Evolutionary conservation across 1,140 invertebrate species (phyloP), one percentile per base, ranked within the genome.

Genomic region (Tribolium castaneum): DNA sequence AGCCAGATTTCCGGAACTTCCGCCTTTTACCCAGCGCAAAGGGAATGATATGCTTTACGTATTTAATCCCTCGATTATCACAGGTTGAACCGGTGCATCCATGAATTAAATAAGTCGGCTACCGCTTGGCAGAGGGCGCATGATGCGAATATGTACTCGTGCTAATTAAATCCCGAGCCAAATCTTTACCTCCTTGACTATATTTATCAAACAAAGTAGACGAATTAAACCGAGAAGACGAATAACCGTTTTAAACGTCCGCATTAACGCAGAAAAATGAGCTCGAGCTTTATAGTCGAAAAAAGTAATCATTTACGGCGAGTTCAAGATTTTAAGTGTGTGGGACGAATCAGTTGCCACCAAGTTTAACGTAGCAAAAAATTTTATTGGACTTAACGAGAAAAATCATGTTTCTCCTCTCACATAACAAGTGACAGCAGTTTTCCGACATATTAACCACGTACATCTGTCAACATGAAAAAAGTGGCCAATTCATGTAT

Each of bases 371-470:
- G 73, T 79, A 79, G 77, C 79, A 77, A 71, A 80, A 80, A 82
- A 82, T 80, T 80, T 77, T 80, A 81, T 82, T 81, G 78, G 81
- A 62, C 71, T 71, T 70, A 76, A 76, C 72, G 73, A 78, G 78
- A 81, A 82, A 82, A 82, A 81, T 82, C 71, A 77, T 71, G 59
- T 50, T 49, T 74, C 71, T 78, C 75, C 76, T 70, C 77, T 80
- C 75, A 75, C 77, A 78, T 79, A 80, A 81, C 81, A 84, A 83
- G 82, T 83, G 83, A 84, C 82, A 83, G 82, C 80, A 82, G 75
- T 84, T 84, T 84, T 84, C 82, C 81, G 76, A 82, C 72, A 80
- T 83, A 84, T 84, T 84, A 83, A 83, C 82, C 83, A 83, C 83
- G 83, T 83, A 83, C 83, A 84, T 84, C 82, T 84, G 83, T 84